Percentiles rank a stretch among this genome's conserved stretches.
These are phyloP conservation scores for Cinclus cinclus DNA, from an alignment of 2,113 vertebrate species.

Conservation along the genomic window DNA sequence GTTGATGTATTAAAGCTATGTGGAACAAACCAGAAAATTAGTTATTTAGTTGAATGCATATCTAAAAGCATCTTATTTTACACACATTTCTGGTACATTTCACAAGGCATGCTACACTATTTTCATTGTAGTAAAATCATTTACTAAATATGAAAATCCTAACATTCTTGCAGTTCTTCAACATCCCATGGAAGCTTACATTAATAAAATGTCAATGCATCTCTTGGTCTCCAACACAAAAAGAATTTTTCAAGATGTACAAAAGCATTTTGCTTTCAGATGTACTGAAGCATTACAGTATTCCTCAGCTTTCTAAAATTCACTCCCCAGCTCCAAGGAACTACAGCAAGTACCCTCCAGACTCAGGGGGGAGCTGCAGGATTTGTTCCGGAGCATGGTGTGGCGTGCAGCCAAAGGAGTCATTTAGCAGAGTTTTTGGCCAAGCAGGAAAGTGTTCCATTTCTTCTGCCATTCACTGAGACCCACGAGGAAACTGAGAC, in stretches of 20 bases:
- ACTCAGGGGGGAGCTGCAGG: conserved; percentile 35
- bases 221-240: not conserved
- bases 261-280: not conserved
- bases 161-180: not conserved
- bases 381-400: not conserved
- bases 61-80: not conserved
- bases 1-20: not conserved
- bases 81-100: not conserved
- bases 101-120: not conserved
- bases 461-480: conserved; percentile 52
- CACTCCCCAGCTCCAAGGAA: not conserved
- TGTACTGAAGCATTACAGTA: not conserved
- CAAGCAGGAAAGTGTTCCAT: conserved; percentile 55
- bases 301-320: not conserved
- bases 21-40: not conserved
- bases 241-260: not conserved
- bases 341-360: not conserved
- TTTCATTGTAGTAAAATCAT: not conserved
- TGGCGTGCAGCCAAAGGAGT: conserved; percentile 11
- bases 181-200: not conserved
- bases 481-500: conserved; percentile 55
- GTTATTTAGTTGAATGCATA: not conserved
- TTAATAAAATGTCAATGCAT: not conserved
- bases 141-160: not conserved
- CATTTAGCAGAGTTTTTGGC: conserved; percentile 1